Evolutionary conservation across 2,888 invertebrate genomes (phyloP).

Genomic region (Coronaproctus castanopsis): DNA sequence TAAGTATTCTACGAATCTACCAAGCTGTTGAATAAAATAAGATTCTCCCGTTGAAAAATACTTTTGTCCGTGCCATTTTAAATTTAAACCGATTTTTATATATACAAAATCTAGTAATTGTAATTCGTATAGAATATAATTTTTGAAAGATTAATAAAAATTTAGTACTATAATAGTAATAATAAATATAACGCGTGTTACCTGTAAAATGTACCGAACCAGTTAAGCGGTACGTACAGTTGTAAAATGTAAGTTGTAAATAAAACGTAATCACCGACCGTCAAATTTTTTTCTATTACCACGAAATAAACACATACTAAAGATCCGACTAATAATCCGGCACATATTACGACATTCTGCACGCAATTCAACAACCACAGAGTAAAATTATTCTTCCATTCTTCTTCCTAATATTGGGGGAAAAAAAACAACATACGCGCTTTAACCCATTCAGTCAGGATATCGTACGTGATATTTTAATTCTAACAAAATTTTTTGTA

Average conservation of each 20-base stretch:
- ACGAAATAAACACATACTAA: slow-evolving; percentile 76
- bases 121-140: too few relatives aligned
- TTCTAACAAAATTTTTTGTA: too few relatives aligned
- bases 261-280: slow-evolving; percentile 87
- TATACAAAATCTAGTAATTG: too few relatives aligned
- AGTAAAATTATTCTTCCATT: slow-evolving; percentile 70
- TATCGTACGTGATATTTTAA: too few relatives aligned
- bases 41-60: too few relatives aligned
- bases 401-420: slow-evolving; percentile 49
- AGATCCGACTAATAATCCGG: slow-evolving; percentile 67
- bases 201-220: slow-evolving; percentile 96
- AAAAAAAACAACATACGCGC: slow-evolving; percentile 14
- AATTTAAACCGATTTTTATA: too few relatives aligned
- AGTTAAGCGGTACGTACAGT: slow-evolving; percentile 86
- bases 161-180: too few relatives aligned
- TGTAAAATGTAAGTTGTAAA: slow-evolving; percentile 89
- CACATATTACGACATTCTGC: slow-evolving; percentile 76
- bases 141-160: too few relatives aligned
- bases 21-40: too few relatives aligned
- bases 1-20: too few relatives aligned
- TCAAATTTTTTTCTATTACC: slow-evolving; percentile 42
- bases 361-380: slow-evolving; percentile 73
- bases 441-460: slow-evolving; percentile 3
- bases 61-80: too few relatives aligned
- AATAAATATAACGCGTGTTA: too few relatives aligned